phyloP scores from a whole-genome alignment of 2,888 invertebrate genomes.

The Osmoderma eremita region DNA sequence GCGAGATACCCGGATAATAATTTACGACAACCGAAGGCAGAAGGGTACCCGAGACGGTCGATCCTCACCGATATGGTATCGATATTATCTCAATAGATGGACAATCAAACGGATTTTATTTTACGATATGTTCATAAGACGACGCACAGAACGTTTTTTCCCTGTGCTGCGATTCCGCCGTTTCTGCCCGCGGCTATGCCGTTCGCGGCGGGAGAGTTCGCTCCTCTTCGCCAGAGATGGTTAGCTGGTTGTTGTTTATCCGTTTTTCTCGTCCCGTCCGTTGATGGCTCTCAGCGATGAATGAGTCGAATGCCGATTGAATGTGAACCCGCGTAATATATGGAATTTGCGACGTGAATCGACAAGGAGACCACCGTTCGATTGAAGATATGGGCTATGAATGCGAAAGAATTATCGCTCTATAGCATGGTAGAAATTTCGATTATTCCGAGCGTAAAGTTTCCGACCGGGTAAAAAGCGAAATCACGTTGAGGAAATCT shows the following conservation, averaged over 20 bases:
- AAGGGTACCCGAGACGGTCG: conserved; percentile 13
- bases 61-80: conserved; percentile 37
- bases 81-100: conserved; percentile 40
- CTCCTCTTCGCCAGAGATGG: conserved; percentile 1
- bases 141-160: conserved; percentile 11
- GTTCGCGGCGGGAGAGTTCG: background rate
- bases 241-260: conserved; percentile 4
- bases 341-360: conserved; percentile 30
- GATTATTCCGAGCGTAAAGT: no score
- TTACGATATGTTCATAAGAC: background rate
- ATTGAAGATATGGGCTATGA: conserved; percentile 23
- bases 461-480: no score
- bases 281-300: conserved; percentile 34
- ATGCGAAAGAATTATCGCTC: conserved; percentile 5
- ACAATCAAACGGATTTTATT: conserved; percentile 34
- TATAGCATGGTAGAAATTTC: no score
- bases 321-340: conserved; percentile 29
- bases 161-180: background rate
- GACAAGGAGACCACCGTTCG: conserved; percentile 23
- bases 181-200: conserved; percentile 2
- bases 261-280: conserved; percentile 11
- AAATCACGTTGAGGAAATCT: no score
- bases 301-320: conserved; percentile 31
- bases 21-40: conserved; percentile 17
- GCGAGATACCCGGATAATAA: conserved; percentile 25